These are phyloP conservation scores for Glyptemys insculpta DNA, from an alignment of 2,797 vertebrate genomes.

Conservation along the genomic window DNA sequence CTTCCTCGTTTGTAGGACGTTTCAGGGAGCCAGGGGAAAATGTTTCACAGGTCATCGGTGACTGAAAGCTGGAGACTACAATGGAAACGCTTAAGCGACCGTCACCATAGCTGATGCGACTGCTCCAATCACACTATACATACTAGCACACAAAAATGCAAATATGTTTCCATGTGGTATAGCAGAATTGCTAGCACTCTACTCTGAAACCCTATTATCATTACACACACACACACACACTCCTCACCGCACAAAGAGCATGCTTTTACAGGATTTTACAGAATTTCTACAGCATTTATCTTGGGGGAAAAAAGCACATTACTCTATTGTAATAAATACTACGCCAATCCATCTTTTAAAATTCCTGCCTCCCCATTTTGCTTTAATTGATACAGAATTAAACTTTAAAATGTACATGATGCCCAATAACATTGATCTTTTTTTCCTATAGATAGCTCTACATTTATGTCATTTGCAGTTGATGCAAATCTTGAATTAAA, in stretches of 20 bases:
- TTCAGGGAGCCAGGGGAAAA: not conserved
- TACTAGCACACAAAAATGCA: rapidly evolving
- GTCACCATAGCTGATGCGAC: not conserved
- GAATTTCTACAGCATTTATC: not conserved
- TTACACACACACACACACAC: not conserved
- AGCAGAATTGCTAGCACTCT: not conserved
- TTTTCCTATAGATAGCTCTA: not conserved
- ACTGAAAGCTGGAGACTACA: not conserved
- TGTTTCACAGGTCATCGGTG: not conserved
- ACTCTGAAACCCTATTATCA: not conserved
- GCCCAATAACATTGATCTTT: not conserved
- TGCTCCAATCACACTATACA: not conserved
- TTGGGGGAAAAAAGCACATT: not conserved
- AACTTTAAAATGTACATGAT: slow-evolving; percentile 15
- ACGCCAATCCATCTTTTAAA: not conserved
- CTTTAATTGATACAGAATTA: not conserved
- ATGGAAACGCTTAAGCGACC: not conserved
- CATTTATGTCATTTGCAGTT: not conserved
- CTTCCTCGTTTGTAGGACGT: not conserved
- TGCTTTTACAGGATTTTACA: not conserved
- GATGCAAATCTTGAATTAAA: slow-evolving; percentile 39
- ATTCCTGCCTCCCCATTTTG: not conserved
- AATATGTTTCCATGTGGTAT: rapidly evolving
- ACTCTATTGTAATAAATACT: not conserved
- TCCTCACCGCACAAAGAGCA: not conserved